A percentile compares a stretch with the other conserved stretches of the same genome.
Conservation (phyloP, 2,113 vertebrate genomes). For the Myotis lucifugus region DNA sequence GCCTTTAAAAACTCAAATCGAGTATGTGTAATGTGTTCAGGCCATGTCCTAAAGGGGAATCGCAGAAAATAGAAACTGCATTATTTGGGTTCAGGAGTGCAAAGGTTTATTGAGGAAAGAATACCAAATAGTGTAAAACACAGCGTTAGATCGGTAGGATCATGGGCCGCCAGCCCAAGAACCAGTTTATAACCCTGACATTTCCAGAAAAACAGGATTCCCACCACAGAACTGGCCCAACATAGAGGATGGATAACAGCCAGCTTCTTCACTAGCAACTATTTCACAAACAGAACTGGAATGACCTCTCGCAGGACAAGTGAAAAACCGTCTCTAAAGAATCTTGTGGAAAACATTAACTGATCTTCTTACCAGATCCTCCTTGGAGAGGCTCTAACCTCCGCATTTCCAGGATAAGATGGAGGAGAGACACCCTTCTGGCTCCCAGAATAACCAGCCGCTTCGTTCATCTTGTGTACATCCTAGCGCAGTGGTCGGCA, state of each 20-base stretch:
- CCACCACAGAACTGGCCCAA: neutral
- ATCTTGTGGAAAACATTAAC: neutral
- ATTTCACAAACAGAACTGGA: slow-evolving; percentile 51
- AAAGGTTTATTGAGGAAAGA: neutral
- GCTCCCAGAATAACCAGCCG: neutral
- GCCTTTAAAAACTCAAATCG: slow-evolving; percentile 30
- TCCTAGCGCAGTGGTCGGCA: no score
- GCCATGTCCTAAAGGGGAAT: neutral
- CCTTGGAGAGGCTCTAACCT: neutral
- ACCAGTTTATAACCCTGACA: neutral
- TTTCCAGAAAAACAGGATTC: neutral
- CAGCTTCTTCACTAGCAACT: slow-evolving; percentile 1
- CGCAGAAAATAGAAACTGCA: neutral
- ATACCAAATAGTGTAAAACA: neutral
- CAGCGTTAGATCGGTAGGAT: neutral
- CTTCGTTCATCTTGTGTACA: neutral
- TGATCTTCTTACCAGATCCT: slow-evolving; percentile 3
- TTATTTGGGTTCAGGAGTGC: neutral
- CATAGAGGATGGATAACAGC: neutral
- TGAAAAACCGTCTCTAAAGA: neutral
- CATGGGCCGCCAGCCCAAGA: neutral
- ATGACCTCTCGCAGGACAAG: slow-evolving; percentile 19
- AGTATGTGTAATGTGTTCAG: neutral
- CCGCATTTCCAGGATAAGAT: neutral
- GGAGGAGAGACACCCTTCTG: neutral